phyloP scores from a whole-genome alignment of 2,888 invertebrate genomes.

The Watsonalla cultraria region DNA sequence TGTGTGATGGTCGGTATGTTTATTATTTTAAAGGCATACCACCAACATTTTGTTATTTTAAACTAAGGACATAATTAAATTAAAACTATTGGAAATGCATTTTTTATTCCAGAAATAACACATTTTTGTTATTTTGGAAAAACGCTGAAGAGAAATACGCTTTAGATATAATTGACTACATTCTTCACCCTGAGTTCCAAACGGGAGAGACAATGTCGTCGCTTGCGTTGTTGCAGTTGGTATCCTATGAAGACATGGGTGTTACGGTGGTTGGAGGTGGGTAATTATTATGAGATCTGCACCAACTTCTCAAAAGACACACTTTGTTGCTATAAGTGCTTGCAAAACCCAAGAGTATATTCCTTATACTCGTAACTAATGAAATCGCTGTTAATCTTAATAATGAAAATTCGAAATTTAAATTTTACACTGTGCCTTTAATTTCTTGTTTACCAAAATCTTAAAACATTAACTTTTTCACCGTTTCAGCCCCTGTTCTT shows the following conservation, averaged over 20 bases:
- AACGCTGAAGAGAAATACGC: slow-evolving; percentile 24
- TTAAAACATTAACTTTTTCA: neutral
- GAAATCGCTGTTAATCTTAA: neutral
- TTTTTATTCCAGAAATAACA: slow-evolving; percentile 41
- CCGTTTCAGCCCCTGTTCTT: slow-evolving; percentile 31
- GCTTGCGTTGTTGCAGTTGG: slow-evolving; percentile 43
- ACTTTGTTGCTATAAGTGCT: too few relatives aligned
- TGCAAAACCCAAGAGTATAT: too few relatives aligned
- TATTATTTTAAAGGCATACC: too few relatives aligned
- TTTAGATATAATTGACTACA: slow-evolving; percentile 39
- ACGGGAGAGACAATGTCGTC: slow-evolving; percentile 37
- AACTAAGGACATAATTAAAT: too few relatives aligned
- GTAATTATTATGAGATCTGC: slow-evolving; percentile 1
- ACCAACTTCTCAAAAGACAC: too few relatives aligned
- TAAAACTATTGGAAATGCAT: too few relatives aligned
- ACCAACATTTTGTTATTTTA: too few relatives aligned
- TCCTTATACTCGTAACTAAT: too few relatives aligned
- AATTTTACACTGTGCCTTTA: neutral
- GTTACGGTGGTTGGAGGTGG: slow-evolving; percentile 22
- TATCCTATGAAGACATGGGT: slow-evolving; percentile 20
- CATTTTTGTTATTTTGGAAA: slow-evolving; percentile 49
- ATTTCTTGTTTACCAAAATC: too few relatives aligned
- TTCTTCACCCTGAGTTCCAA: slow-evolving; percentile 45
- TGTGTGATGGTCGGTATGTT: too few relatives aligned
- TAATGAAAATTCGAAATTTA: neutral